Evolutionary conservation across 2,113 vertebrate species (phyloP).

Genomic region (Mus musculus): DNA sequence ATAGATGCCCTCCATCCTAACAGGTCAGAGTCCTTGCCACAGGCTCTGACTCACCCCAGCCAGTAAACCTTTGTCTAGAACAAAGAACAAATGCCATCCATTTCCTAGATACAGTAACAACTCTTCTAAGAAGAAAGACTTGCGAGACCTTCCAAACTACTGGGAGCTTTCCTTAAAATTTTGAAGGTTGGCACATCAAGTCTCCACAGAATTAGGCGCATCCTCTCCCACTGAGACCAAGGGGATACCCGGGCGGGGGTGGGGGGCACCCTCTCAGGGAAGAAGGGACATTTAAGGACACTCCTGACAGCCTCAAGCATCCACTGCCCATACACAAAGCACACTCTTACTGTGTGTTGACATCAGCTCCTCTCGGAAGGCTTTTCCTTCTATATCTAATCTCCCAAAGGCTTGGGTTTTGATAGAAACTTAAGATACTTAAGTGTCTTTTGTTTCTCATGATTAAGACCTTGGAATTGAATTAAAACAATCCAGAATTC

Average conservation of each 20-base stretch:
- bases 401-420: not conserved
- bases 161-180: not conserved
- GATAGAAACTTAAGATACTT: not conserved
- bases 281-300: not conserved
- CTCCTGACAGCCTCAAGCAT: not conserved
- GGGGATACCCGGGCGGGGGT: too few species aligned
- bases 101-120: not conserved
- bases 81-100: not conserved
- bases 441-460: not conserved
- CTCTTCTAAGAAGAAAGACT: not conserved
- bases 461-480: constrained; percentile 51
- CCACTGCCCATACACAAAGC: not conserved
- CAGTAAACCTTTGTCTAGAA: not conserved
- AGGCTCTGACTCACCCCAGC: not conserved
- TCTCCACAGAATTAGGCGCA: too few species aligned
- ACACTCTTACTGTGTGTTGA: not conserved
- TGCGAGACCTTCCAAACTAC: not conserved
- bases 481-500: not conserved
- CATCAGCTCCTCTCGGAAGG: not conserved
- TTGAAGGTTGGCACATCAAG: not conserved
- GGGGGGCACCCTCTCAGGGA: too few species aligned
- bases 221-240: too few species aligned
- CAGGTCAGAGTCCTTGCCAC: not conserved
- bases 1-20: not conserved
- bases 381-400: constrained; percentile 17